phyloP scores from a whole-genome alignment of 2,113 vertebrate genomes.

The Delphinus delphis region DNA sequence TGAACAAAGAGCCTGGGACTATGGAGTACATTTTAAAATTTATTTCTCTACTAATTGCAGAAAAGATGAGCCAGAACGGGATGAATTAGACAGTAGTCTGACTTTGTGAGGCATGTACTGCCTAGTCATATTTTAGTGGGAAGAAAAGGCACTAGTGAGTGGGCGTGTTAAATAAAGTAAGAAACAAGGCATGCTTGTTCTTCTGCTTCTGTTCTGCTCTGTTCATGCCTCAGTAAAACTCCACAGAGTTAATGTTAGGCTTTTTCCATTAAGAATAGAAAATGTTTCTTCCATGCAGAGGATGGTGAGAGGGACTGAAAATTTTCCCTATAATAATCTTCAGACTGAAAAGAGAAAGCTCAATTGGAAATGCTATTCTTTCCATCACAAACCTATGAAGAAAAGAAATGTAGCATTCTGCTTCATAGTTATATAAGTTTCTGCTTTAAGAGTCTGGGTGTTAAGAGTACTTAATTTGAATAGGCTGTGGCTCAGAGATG shows the following conservation, averaged over 20 bases:
- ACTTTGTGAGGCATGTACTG: not conserved
- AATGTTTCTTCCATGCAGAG: not conserved
- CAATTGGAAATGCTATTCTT: conserved; percentile 31
- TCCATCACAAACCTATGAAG: not conserved
- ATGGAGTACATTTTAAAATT: not conserved
- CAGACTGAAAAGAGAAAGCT: conserved; percentile 26
- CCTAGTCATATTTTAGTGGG: not conserved
- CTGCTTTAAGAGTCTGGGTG: conserved; percentile 3
- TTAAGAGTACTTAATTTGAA: conserved; percentile 33
- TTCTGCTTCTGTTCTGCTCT: not conserved
- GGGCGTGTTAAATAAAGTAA: not conserved
- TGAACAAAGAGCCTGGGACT: not conserved
- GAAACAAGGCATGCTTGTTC: not conserved
- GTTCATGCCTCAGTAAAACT: conserved; percentile 24
- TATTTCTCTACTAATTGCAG: not conserved
- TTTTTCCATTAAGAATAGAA: conserved; percentile 38
- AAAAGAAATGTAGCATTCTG: not conserved
- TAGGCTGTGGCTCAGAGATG: not conserved
- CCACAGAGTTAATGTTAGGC: not conserved
- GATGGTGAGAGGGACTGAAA: not conserved
- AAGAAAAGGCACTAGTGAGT: not conserved
- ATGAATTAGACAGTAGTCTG: not conserved
- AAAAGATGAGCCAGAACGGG: not conserved
- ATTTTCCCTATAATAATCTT: conserved; percentile 19
- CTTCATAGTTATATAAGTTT: not conserved